These are phyloP conservation scores for Acropora yongei DNA, from an alignment of 64 coral and sea anemone species.

Conservation along the genomic window DNA sequence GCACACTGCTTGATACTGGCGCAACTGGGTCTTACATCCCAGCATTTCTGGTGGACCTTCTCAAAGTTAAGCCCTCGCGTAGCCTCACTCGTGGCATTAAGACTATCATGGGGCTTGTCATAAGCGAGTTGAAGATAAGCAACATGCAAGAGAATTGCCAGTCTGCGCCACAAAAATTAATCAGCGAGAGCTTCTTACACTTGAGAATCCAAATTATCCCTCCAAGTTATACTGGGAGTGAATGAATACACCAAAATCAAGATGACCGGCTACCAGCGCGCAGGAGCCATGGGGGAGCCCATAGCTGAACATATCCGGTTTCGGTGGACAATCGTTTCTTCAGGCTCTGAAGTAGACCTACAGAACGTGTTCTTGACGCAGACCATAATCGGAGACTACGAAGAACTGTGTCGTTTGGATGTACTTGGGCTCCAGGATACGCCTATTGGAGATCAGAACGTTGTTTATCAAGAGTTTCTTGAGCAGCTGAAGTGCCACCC, in stretches of 20 bases:
- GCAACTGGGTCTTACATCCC: constrained; percentile 4
- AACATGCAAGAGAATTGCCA: constrained; percentile 2
- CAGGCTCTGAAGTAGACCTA: constrained; percentile 17
- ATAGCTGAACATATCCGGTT: neutral
- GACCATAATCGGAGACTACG: constrained; percentile 8
- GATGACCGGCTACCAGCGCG: constrained; percentile 30
- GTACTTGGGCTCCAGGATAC: constrained; percentile 41
- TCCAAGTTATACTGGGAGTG: constrained; percentile 30
- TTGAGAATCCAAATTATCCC: constrained; percentile 50
- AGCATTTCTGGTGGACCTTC: neutral
- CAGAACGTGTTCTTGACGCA: constrained; percentile 30
- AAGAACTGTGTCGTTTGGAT: constrained; percentile 40
- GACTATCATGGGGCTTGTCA: constrained; percentile 22
- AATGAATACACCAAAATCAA: constrained; percentile 57
- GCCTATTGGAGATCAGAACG: constrained; percentile 4
- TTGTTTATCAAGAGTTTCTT: constrained; percentile 13
- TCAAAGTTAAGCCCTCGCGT: constrained; percentile 6
- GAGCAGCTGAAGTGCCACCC: constrained; percentile 20
- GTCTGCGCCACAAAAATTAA: constrained; percentile 16
- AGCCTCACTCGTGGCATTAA: constrained; percentile 32
- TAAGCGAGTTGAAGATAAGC: constrained; percentile 31
- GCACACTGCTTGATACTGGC: constrained; percentile 22
- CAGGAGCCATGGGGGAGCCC: constrained; percentile 46
- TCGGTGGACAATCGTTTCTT: constrained; percentile 7
- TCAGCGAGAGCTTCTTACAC: constrained; percentile 10